Conservation (phyloP, 2,888 invertebrate species). For the Aspidiotus destructor region DNA sequence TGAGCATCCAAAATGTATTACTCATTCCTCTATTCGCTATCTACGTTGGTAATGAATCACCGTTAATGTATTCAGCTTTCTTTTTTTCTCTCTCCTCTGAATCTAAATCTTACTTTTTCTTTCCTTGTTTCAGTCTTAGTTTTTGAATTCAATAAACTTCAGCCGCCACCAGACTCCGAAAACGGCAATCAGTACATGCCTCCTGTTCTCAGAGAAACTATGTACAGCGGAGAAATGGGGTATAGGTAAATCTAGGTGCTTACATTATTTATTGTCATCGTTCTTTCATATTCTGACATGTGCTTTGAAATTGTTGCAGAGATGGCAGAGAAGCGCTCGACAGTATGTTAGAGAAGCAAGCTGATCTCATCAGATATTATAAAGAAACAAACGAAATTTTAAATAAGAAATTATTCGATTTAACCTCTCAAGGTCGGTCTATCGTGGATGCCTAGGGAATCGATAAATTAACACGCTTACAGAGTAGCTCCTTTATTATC, state of each 20-base stretch:
- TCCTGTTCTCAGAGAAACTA: slow-evolving; percentile 20
- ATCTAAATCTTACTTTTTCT: neutral
- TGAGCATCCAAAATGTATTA: slow-evolving; percentile 18
- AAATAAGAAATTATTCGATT: slow-evolving; percentile 52
- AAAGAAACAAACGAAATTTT: slow-evolving; percentile 57
- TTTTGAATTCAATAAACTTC: slow-evolving; percentile 22
- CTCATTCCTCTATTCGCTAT: slow-evolving; percentile 14
- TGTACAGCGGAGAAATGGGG: slow-evolving; percentile 44
- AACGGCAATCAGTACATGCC: slow-evolving; percentile 22
- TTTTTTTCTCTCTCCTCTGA: neutral
- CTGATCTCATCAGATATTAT: slow-evolving; percentile 58
- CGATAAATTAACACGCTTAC: neutral
- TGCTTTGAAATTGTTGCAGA: slow-evolving; percentile 34
- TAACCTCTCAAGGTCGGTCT: slow-evolving; percentile 36
- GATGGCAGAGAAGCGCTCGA: slow-evolving; percentile 46
- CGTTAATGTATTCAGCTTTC: neutral
- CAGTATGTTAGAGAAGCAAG: slow-evolving; percentile 59
- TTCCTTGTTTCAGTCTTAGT: slow-evolving; percentile 13
- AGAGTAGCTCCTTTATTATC: no score
- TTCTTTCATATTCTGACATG: neutral
- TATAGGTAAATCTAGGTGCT: slow-evolving; percentile 38
- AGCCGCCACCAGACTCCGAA: slow-evolving; percentile 15
- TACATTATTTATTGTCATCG: neutral
- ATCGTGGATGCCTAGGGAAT: neutral
- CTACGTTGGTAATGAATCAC: slow-evolving; percentile 11